Percentiles rank a stretch among this genome's conserved stretches.
phyloP scores from a whole-genome alignment of 2,797 vertebrate genomes.

The Rousettus madagascariensis region DNA sequence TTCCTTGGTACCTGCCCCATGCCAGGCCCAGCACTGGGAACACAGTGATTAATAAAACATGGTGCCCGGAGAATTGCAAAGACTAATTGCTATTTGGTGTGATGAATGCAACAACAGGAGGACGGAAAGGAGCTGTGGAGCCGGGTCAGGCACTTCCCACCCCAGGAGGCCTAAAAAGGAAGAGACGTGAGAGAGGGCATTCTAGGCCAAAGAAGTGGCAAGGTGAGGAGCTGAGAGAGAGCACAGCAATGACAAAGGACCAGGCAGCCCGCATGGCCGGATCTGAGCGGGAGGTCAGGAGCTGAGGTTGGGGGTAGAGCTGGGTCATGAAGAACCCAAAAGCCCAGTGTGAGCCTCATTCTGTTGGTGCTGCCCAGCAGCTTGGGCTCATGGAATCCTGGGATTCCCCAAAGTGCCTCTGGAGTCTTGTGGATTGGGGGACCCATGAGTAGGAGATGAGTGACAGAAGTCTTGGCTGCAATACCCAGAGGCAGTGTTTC shows the following conservation, averaged over 20 bases:
- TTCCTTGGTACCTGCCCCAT: neutral
- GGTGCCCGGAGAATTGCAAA: neutral
- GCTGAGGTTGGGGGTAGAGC: neutral
- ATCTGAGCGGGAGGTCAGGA: neutral
- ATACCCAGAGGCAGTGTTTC: neutral
- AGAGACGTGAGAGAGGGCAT: neutral
- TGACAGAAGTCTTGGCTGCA: neutral
- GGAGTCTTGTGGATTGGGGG: neutral
- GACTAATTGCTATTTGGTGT: neutral
- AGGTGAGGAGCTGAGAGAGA: neutral
- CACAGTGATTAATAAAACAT: neutral
- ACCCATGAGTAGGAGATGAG: neutral
- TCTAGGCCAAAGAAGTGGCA: neutral
- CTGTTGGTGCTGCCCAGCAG: neutral
- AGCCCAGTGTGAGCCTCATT: neutral
- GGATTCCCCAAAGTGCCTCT: neutral
- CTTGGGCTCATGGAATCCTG: neutral
- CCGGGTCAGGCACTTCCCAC: neutral
- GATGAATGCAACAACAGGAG: neutral
- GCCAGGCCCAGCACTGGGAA: neutral
- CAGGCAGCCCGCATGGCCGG: neutral
- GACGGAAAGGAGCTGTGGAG: neutral
- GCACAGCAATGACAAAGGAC: neutral
- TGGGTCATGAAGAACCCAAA: neutral
- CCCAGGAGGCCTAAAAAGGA: neutral